Conservation (phyloP, 2,888 invertebrate genomes). For the Andrena chrysosceles region DNA sequence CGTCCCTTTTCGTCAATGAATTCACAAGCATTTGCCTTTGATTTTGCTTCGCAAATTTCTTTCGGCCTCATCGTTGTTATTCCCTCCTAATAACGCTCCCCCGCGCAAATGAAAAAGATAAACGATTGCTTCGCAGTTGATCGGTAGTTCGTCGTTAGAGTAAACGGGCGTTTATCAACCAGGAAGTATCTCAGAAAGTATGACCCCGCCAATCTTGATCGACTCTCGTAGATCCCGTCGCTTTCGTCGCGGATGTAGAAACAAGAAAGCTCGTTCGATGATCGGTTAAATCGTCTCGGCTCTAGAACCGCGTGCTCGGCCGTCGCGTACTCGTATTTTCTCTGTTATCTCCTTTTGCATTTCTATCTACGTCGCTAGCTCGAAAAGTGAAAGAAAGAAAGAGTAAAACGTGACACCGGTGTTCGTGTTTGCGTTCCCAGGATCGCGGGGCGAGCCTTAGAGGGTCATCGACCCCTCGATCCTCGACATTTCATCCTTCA, state of each 20-base stretch:
- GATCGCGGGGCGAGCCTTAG: not conserved
- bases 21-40: constrained; percentile 55
- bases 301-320: constrained; percentile 49
- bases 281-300: constrained; percentile 17
- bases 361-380: constrained; percentile 56
- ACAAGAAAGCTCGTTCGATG: constrained; percentile 37
- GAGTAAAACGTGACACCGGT: constrained; percentile 13
- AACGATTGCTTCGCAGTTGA: not conserved
- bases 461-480: not conserved
- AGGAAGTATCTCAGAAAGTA: not conserved
- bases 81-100: not conserved
- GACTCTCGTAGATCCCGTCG: constrained; percentile 25
- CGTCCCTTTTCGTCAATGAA: not conserved
- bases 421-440: not conserved
- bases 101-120: not conserved
- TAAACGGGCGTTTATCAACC: constrained; percentile 2
- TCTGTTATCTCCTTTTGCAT: constrained; percentile 2
- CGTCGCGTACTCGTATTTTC: constrained; percentile 40
- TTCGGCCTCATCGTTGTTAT: not conserved
- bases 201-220: constrained; percentile 33
- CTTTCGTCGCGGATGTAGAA: constrained; percentile 9
- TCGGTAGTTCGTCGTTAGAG: not conserved
- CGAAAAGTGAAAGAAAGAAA: constrained; percentile 23
- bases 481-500: constrained; percentile 19
- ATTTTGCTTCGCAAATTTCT: constrained; percentile 36